These are phyloP conservation scores for Menidia beryllina DNA, from an alignment of 2,113 vertebrate species.

Conservation along the genomic window DNA sequence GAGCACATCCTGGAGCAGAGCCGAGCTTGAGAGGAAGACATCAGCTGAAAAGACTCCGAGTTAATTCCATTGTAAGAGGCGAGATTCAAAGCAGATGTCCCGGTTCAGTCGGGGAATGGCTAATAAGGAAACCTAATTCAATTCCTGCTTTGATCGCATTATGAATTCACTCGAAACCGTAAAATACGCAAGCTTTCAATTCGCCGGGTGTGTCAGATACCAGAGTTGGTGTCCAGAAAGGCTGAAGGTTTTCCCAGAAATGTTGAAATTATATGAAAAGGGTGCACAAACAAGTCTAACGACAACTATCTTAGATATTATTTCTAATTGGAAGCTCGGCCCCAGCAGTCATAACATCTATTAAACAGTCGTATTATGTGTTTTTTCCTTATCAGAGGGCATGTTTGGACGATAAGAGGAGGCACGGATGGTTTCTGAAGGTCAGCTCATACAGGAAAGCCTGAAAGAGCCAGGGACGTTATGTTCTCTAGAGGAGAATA, in stretches of 20 bases:
- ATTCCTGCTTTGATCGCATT: conserved; percentile 61
- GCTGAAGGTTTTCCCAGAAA: conserved; percentile 39
- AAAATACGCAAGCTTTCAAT: conserved; percentile 64
- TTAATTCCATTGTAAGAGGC: conserved; percentile 56
- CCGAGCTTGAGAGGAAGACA: conserved; percentile 32
- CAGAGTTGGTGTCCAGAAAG: conserved; percentile 34
- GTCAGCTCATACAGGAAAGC: conserved; percentile 14
- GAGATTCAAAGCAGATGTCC: conserved; percentile 69
- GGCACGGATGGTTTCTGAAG: conserved; percentile 38
- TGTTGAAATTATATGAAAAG: background rate
- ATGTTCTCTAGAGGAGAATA: too few relatives aligned
- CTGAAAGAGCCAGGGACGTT: too few relatives aligned
- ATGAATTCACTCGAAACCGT: conserved; percentile 57
- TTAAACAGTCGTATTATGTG: conserved; percentile 14
- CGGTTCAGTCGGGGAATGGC: conserved; percentile 50
- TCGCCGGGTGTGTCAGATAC: conserved; percentile 37
- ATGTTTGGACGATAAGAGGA: conserved; percentile 22
- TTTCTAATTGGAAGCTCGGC: too few relatives aligned
- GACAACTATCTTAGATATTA: too few relatives aligned
- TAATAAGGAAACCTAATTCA: conserved; percentile 72
- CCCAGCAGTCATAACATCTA: too few relatives aligned
- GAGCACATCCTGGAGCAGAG: conserved; percentile 17
- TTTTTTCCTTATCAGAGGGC: conserved; percentile 26
- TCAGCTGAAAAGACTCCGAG: conserved; percentile 17
- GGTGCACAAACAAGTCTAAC: background rate